These are phyloP conservation scores for Caranx ignobilis DNA, from an alignment of 2,113 vertebrate species.

Conservation along the genomic window DNA sequence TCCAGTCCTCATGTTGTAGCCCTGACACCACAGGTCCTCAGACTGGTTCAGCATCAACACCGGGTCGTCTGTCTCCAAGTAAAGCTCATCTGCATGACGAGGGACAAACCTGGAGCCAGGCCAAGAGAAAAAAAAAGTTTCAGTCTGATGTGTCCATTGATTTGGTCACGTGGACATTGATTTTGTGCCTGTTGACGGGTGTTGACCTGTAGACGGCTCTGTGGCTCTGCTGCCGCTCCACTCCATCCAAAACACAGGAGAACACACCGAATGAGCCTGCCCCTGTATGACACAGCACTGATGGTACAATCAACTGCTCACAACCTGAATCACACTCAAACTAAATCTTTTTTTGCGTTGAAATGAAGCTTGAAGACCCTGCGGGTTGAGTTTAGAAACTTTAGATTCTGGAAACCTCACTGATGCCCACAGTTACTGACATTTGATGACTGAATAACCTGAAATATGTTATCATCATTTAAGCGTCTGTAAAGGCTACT, in stretches of 20 bases:
- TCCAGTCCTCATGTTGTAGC: slow-evolving; percentile 97
- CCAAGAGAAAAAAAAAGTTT: background rate
- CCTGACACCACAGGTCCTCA: slow-evolving; percentile 95
- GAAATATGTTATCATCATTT: too few species aligned
- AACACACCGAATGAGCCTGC: slow-evolving; percentile 94
- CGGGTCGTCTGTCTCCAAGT: slow-evolving; percentile 93
- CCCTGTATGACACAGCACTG: slow-evolving; percentile 79
- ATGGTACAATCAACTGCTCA: slow-evolving; percentile 9
- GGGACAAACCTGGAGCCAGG: slow-evolving; percentile 90
- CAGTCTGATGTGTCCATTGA: background rate
- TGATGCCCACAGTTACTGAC: too few species aligned
- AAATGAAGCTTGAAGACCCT: too few species aligned
- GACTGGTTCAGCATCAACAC: slow-evolving; percentile 91
- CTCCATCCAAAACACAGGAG: slow-evolving; percentile 93
- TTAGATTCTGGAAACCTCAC: too few species aligned
- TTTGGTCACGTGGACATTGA: background rate
- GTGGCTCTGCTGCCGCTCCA: slow-evolving; percentile 94
- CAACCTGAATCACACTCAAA: background rate
- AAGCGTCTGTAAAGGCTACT: too few species aligned
- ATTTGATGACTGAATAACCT: too few species aligned
- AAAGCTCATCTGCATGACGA: slow-evolving; percentile 93
- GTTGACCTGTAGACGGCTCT: slow-evolving; percentile 88
- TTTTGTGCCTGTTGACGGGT: slow-evolving; percentile 13
- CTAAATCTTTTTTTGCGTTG: too few species aligned
- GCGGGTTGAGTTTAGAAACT: too few species aligned